Evolutionary conservation across 2,888 invertebrate genomes (phyloP), one percentile per base, ranked within the genome.

Genomic region (Microctonus hyperodae): DNA sequence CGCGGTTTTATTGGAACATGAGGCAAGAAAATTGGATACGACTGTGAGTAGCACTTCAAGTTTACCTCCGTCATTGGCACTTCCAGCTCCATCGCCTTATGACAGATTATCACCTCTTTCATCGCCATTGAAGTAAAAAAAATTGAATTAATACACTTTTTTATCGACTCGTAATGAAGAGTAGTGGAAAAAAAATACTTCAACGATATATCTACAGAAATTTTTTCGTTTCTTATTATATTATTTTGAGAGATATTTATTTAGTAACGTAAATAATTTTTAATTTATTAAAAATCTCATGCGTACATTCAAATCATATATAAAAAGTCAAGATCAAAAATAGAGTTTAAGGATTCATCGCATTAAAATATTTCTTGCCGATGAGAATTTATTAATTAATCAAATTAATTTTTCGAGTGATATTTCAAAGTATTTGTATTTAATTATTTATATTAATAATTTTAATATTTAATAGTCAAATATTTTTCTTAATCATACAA

Each of bases 1-100:
- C 85, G 92, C 95, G 0, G 88, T 93, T 73, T 89, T 96, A 0
- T 85, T 97, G 79, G 96, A 97, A 81, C 94, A 94, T 79, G 97
- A 97, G 85, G 92, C 96, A 6, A 88, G 95, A 75, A 94, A 88
- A 74, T 84, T 90, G 67, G 89, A 89, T 74, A 86, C 86, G 6
- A 86, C 88, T 10, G 69, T 83, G 13, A 75, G 77, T 3, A 83
- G 76, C 67, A 80, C 77, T 11, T 70, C 80, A 23, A 83, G 82
- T 69, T 72, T 82, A 68, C 80, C 83, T 4, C 83, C 83, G 9
- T 79, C 82, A n/a, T 74, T 83, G 59, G 77, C 78, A 25, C 72
- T 82, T 56, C 81, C 83, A 33, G 73, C 77, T 9, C 72, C 79
- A 6, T 73, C 76, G 5, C 69, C 77, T 2, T 76, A 77, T 64